Base-by-base conservation (phyloP, 2,888 invertebrate species). In the Drosophila picticornis region DNA sequence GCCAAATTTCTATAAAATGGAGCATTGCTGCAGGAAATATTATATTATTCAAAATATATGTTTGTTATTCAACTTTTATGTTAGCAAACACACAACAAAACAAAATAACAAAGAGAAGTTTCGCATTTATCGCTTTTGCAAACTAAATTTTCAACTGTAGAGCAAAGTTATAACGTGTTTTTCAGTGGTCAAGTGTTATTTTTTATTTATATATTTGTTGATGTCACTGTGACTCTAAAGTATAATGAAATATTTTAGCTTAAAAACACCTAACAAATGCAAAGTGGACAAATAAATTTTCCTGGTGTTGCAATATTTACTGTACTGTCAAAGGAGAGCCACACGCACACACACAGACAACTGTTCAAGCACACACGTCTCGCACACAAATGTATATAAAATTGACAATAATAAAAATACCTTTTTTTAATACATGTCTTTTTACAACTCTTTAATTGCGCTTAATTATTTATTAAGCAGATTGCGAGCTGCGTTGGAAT, bases 401-500 rank as follows among this genome's bases (percentile, higher is more conserved):
- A 57, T 50, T 61, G 62, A 74, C 50, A 67, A 72, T 69, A 72
- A 72, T 69, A 72, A 77, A 76, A 74, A 76, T 76, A 84, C 82
- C 82, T 80, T 80, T 67, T 46, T 70, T 70, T 53, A 56, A 56
- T 29, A 48, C 73, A 31, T 76, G 63, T 72, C 46, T 79, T 65
- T 66, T 57, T 62, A 56, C 32, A 66, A 72, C 75, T 70, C 82
- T 82, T 81, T 77, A 81, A 82, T 81, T 75, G 69, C 80, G 71
- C 64, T 80, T 82, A 75, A 82, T 84, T 80, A 80, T 77, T 84
- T 82, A 80, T 84, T 84, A 82, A 83, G 73, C 76, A 76, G 84
- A 76, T 81, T 77, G 70, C 36, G 67, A 60, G 68, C 40, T 59
- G 69, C 63, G 72, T 59, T 71, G 77, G 72, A 75, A 83, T 83